phyloP scores from a whole-genome alignment of 2,888 invertebrate genomes.

The Pheosia gnoma region DNA sequence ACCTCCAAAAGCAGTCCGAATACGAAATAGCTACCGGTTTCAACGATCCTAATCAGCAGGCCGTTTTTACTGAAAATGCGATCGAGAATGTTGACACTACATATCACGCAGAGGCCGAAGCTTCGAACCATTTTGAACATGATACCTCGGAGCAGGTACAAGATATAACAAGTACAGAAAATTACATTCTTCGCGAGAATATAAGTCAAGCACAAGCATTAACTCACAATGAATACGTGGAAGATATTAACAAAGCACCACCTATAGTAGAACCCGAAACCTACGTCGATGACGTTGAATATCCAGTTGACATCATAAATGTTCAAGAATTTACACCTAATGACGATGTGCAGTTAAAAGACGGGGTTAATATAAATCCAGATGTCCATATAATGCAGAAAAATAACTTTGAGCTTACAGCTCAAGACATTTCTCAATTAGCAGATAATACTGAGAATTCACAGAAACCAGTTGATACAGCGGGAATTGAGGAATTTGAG shows the following conservation, averaged over 20 bases:
- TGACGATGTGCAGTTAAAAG: constrained; percentile 31
- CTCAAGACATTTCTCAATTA: constrained; percentile 20
- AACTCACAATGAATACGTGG: constrained; percentile 24
- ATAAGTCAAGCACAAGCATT: constrained; percentile 27
- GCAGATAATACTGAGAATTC: constrained; percentile 10
- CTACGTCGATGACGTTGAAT: constrained; percentile 23
- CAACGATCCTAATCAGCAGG: constrained; percentile 9
- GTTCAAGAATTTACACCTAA: constrained; percentile 40
- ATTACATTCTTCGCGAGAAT: constrained; percentile 27
- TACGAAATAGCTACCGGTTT: neutral
- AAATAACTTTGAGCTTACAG: constrained; percentile 10
- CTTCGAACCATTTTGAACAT: constrained; percentile 15
- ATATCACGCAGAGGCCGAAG: constrained; percentile 7
- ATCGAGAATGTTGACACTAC: constrained; percentile 4
- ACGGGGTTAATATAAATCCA: constrained; percentile 39
- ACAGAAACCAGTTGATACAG: constrained; percentile 19
- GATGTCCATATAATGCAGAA: constrained; percentile 22
- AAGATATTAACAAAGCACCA: constrained; percentile 18
- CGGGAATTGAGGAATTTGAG: constrained; percentile 58
- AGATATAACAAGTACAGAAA: constrained; percentile 18
- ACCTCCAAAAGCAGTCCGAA: constrained; percentile 9
- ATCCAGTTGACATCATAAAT: constrained; percentile 37
- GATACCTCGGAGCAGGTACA: constrained; percentile 18
- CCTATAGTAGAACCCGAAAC: neutral
- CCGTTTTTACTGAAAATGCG: constrained; percentile 2